Evolutionary conservation across 2,113 vertebrate species (phyloP).

Genomic region (Dipodomys merriami): DNA sequence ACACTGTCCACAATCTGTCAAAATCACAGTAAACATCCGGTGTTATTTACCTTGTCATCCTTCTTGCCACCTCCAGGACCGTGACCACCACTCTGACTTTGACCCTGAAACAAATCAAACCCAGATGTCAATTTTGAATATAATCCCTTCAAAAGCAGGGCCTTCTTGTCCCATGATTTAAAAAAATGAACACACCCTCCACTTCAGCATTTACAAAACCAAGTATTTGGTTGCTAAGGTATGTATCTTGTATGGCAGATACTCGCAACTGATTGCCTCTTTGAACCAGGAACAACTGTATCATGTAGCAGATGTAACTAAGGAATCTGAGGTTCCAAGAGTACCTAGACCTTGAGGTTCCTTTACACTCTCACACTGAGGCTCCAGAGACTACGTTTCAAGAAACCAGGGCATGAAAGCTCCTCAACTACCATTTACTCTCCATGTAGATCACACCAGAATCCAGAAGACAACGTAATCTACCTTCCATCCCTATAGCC

Average conservation of each 20-base stretch:
- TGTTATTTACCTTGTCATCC: constrained; percentile 95
- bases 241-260: not conserved
- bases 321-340: not conserved
- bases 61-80: constrained; percentile 98
- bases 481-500: not conserved
- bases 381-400: not conserved
- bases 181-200: not conserved
- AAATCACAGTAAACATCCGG: not conserved
- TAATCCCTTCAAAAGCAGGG: not conserved
- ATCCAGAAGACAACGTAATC: not conserved
- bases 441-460: not conserved
- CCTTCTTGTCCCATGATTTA: not conserved
- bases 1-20: not conserved
- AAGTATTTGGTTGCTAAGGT: not conserved
- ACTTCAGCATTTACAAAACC: not conserved
- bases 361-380: constrained; percentile 6
- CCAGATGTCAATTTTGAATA: not conserved
- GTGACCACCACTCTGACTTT: constrained; percentile 97
- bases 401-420: not conserved
- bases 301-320: not conserved
- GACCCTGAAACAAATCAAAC: constrained; percentile 87
- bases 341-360: not conserved
- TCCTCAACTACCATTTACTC: not conserved
- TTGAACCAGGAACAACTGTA: not conserved
- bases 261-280: not conserved